Conservation (phyloP, 2,888 invertebrate species). For the Coenonympha arcania region DNA sequence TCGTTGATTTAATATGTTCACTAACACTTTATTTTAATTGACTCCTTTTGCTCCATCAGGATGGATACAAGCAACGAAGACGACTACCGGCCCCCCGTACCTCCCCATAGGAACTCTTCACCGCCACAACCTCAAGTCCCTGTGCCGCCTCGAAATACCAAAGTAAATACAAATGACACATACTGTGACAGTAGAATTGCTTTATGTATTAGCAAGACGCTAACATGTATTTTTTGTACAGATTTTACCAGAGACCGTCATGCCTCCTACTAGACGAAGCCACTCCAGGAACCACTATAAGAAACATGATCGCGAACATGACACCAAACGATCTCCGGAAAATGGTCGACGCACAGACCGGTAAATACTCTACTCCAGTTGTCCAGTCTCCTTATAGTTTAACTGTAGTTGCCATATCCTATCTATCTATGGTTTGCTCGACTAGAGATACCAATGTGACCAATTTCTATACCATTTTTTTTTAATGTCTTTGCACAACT, state of each 20-base stretch:
- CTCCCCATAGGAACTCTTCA: conserved; percentile 85
- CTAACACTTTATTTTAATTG: conserved; percentile 11
- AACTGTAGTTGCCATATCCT: no score
- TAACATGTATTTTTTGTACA: conserved; percentile 27
- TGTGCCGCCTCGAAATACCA: conserved; percentile 64
- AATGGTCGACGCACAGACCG: conserved; percentile 62
- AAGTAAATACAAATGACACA: conserved; percentile 39
- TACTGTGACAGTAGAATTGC: neutral
- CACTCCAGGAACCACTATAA: conserved; percentile 65
- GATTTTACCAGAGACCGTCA: conserved; percentile 69
- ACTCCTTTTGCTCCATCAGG: conserved; percentile 38
- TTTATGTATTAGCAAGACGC: neutral
- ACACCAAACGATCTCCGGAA: conserved; percentile 61
- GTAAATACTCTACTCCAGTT: no score
- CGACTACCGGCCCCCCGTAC: conserved; percentile 90
- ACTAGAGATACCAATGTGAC: no score
- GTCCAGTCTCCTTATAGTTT: no score
- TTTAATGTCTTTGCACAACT: no score
- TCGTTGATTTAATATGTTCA: no score
- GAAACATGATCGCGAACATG: conserved; percentile 62
- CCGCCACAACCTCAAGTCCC: conserved; percentile 57
- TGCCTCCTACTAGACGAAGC: conserved; percentile 67
- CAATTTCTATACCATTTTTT: no score
- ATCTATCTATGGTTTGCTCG: no score
- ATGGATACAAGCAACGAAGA: conserved; percentile 57